Percentiles rank a stretch among this genome's conserved stretches.
phyloP scores from a whole-genome alignment of 2,888 invertebrate species.

The Chloroclystis v-ata region DNA sequence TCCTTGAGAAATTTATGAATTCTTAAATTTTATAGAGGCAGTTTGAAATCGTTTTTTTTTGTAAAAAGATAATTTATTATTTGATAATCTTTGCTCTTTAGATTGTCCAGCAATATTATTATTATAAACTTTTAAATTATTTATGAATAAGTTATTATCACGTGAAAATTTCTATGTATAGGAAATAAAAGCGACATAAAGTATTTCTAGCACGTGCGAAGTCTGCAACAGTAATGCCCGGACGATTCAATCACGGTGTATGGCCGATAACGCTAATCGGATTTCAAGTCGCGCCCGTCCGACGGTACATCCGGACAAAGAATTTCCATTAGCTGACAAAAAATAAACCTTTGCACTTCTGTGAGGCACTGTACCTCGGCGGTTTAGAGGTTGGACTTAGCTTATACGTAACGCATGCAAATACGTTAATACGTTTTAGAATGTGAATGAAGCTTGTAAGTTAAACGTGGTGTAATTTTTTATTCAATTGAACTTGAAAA shows the following conservation, averaged over 20 bases:
- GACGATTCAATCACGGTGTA: conserved; percentile 58
- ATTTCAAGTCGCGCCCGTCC: conserved; percentile 63
- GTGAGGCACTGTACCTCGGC: conserved; percentile 12
- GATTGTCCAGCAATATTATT: too few relatives aligned
- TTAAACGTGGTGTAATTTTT: too few relatives aligned
- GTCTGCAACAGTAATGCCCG: conserved; percentile 50
- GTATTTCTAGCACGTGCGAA: conserved; percentile 30
- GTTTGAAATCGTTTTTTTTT: too few relatives aligned
- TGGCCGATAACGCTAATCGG: conserved; percentile 68
- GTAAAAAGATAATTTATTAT: too few relatives aligned
- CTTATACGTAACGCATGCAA: background rate
- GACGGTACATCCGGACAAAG: conserved; percentile 71
- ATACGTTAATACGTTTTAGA: too few relatives aligned
- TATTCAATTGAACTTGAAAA: too few relatives aligned
- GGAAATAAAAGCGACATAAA: background rate
- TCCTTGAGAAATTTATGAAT: too few relatives aligned
- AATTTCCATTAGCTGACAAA: conserved; percentile 75
- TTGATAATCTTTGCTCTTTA: too few relatives aligned
- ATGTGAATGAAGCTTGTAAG: too few relatives aligned
- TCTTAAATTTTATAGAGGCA: too few relatives aligned
- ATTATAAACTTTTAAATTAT: too few relatives aligned
- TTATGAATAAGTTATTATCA: too few relatives aligned
- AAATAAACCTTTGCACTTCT: conserved; percentile 35
- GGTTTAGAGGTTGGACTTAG: conserved; percentile 4
- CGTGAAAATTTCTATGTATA: background rate